Evolutionary conservation across 30 jellyfish, hydroid and myxozoan species (phyloP), one percentile per base, ranked within the genome.

Genomic region (Nemopilema nomurai): DNA sequence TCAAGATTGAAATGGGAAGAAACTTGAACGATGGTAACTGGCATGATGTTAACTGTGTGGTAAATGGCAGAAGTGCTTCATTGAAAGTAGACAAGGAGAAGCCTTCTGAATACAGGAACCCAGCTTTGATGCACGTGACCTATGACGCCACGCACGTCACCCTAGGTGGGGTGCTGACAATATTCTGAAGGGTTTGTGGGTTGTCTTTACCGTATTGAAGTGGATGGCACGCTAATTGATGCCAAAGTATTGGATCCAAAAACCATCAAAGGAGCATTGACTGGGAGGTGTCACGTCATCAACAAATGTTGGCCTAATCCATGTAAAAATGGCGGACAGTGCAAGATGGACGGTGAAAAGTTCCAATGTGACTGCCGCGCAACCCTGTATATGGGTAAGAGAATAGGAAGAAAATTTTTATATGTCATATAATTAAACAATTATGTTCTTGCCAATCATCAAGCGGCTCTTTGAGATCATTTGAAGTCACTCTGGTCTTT

Each of bases 121-220:
- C 84, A 13, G 81, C 88, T 76, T 63, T 87, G 22, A 77, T 86
- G 63, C 78, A 50, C 21, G 79, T 89, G 28, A 31, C 50, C 18
- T 90, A 85, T 73, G 78, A 67, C 29, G 91, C 97, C 18, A 84
- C 82, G 57, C 74, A 85, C 80, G 95, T 69, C 18, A 81, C 96
- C 23, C 75, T 95, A n/a, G 99, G 97, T 21, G 97, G 99, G 99
- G 99, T 0, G 97, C 95, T 19, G 99, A 95, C 53, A 82, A 87
- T 25, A 73, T 88, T 21, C 73, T 89, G 31, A 62, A 76, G 4
- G 99, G 99, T 90, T 95, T 63, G 91, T 69, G 18, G 99, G 99
- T 20, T 95, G 99, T 83, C 69, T 95, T 27, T 82, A 95, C 84
- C 89, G 88, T 68, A 76, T 95, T 24, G 71, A 79, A 67, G 82